Percentiles rank a stretch among this genome's conserved stretches.
Conservation (phyloP, 2,888 invertebrate genomes). For the Beris morrisii region DNA sequence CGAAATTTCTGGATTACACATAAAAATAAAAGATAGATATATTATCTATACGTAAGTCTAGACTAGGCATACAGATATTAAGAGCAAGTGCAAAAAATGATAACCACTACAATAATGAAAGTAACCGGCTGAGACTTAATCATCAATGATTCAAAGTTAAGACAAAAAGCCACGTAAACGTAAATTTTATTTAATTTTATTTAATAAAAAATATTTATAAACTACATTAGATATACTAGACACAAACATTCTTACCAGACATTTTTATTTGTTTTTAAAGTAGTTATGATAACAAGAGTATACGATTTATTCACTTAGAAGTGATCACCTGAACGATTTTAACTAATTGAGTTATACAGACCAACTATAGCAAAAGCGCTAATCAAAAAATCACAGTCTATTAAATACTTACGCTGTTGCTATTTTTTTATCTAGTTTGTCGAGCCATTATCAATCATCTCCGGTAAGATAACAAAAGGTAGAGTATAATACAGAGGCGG, state of each 20-base stretch:
- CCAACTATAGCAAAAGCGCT: slow-evolving; percentile 15
- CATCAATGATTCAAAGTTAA: no score
- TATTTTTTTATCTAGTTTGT: slow-evolving; percentile 16
- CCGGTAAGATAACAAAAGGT: slow-evolving; percentile 15
- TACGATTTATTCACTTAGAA: not conserved
- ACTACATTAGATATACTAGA: no score
- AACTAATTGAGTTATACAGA: slow-evolving; percentile 23
- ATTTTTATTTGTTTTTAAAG: slow-evolving; percentile 1
- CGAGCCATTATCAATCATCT: slow-evolving; percentile 23
- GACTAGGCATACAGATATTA: no score
- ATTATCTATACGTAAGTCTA: no score
- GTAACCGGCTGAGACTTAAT: no score
- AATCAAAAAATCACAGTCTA: slow-evolving; percentile 22
- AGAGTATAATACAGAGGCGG: slow-evolving; percentile 10
- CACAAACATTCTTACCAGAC: slow-evolving; percentile 3
- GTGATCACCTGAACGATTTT: not conserved
- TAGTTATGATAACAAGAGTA: not conserved
- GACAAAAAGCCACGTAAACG: no score
- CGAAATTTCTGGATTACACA: no score
- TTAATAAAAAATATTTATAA: no score
- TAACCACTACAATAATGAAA: no score
- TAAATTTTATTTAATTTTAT: no score
- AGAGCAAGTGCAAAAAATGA: no score
- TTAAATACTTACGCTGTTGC: not conserved
- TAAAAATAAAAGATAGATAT: no score